Evolutionary conservation across 2,113 vertebrate genomes (phyloP).

Genomic region (Verasper variegatus): DNA sequence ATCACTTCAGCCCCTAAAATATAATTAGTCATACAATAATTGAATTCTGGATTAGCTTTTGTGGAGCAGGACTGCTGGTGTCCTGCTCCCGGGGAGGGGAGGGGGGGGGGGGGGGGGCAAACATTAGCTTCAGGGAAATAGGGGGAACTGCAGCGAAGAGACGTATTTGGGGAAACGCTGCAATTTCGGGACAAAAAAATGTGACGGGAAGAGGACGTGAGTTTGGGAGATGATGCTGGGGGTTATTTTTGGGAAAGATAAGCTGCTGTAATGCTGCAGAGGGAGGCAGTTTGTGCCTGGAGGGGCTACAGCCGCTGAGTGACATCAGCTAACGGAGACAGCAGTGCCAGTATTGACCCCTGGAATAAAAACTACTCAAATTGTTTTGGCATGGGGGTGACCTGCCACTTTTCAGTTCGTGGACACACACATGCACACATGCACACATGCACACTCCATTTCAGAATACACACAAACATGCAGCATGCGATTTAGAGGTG

Average conservation of each 20-base stretch:
- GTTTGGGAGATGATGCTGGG: conserved; percentile 11
- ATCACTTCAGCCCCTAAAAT: background rate
- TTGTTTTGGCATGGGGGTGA: conserved; percentile 6
- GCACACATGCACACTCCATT: background rate
- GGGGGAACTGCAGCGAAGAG: conserved; percentile 14
- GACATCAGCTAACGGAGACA: conserved; percentile 2
- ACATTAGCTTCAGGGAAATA: conserved; percentile 13
- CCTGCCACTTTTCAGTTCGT: conserved; percentile 12
- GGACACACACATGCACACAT: conserved; percentile 25
- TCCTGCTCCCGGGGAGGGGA: background rate
- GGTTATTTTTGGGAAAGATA: conserved; percentile 58
- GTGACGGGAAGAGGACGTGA: conserved; percentile 9
- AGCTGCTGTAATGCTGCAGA: conserved; percentile 44
- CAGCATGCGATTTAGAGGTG: conserved; percentile 17
- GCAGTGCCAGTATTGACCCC: conserved; percentile 22
- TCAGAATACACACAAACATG: conserved; percentile 16
- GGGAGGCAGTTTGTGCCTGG: conserved; percentile 38
- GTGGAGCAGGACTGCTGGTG: conserved; percentile 1
- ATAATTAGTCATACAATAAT: background rate
- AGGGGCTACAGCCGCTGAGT: conserved; percentile 6
- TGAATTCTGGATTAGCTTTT: background rate
- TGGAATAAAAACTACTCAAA: background rate
- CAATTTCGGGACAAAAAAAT: conserved; percentile 12
- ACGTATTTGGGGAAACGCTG: background rate
- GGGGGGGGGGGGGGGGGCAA: background rate